A percentile compares a stretch with the other conserved stretches of the same genome.
phyloP scores from a whole-genome alignment of 2,888 invertebrate genomes.

The Pseudanteris insignis region DNA sequence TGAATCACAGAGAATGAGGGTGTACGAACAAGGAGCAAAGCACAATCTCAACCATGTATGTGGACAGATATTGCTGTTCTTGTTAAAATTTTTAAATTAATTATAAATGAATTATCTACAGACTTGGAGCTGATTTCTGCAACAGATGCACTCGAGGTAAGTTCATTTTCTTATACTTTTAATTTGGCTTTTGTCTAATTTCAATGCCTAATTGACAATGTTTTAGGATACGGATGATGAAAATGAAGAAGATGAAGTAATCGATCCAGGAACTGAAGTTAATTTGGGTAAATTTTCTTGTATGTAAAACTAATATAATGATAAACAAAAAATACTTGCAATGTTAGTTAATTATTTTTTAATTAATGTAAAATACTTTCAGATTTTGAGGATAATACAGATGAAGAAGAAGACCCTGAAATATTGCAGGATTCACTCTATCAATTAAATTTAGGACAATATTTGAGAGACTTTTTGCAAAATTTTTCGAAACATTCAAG shows the following conservation, averaged over 20 bases:
- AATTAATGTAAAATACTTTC: too few species aligned
- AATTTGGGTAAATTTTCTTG: slow-evolving; percentile 30
- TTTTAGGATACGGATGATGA: slow-evolving; percentile 62
- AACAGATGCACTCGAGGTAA: slow-evolving; percentile 16
- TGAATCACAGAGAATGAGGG: slow-evolving; percentile 53
- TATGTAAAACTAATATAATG: too few species aligned
- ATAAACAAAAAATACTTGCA: too few species aligned
- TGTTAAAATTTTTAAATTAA: slow-evolving; percentile 77
- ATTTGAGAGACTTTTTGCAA: slow-evolving; percentile 73
- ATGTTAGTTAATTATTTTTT: neutral
- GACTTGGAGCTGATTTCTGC: slow-evolving; percentile 68
- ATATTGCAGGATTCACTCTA: slow-evolving; percentile 72
- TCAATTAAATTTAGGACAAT: slow-evolving; percentile 72
- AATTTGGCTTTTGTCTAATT: too few species aligned
- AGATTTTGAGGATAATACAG: slow-evolving; percentile 54
- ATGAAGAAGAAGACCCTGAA: slow-evolving; percentile 70
- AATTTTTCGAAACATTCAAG: slow-evolving; percentile 73
- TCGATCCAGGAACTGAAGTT: slow-evolving; percentile 57
- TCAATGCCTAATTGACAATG: neutral
- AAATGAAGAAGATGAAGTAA: slow-evolving; percentile 58
- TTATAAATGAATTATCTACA: slow-evolving; percentile 73
- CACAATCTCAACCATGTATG: slow-evolving; percentile 62
- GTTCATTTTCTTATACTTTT: slow-evolving; percentile 9
- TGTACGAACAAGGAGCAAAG: slow-evolving; percentile 67
- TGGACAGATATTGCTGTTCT: slow-evolving; percentile 75